Conservation (phyloP, 2,888 invertebrate genomes). For the Thumatha senex region DNA sequence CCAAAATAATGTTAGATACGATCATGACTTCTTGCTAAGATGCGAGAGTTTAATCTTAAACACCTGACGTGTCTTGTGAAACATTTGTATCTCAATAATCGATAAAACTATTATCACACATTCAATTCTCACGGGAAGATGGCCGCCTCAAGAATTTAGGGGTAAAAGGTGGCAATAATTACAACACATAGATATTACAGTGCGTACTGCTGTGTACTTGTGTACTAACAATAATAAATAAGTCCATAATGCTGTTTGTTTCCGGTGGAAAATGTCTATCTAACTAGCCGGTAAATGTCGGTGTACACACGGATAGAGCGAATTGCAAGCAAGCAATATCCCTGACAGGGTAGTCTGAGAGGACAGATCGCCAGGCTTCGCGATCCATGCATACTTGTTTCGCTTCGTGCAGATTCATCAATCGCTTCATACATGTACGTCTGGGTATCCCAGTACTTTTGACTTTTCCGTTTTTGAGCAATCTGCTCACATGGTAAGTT, state of each 20-base stretch:
- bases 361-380: neutral
- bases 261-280: slow-evolving; percentile 52
- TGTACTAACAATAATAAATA: slow-evolving; percentile 50
- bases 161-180: slow-evolving; percentile 32
- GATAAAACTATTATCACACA: neutral
- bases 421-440: no score
- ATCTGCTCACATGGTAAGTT: no score
- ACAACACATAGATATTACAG: slow-evolving; percentile 8
- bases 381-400: no score
- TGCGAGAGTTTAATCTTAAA: no score
- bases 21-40: no score
- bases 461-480: no score
- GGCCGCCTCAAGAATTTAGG: neutral
- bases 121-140: neutral
- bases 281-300: slow-evolving; percentile 47
- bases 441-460: no score
- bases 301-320: slow-evolving; percentile 28
- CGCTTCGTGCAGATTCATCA: no score
- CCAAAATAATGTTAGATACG: no score
- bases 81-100: no score
- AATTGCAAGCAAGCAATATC: neutral
- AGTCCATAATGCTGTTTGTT: slow-evolving; percentile 52
- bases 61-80: no score
- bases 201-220: slow-evolving; percentile 7
- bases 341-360: no score